Evolutionary conservation across 1,140 invertebrate species (phyloP).

Genomic region (Calycopis cecrops): DNA sequence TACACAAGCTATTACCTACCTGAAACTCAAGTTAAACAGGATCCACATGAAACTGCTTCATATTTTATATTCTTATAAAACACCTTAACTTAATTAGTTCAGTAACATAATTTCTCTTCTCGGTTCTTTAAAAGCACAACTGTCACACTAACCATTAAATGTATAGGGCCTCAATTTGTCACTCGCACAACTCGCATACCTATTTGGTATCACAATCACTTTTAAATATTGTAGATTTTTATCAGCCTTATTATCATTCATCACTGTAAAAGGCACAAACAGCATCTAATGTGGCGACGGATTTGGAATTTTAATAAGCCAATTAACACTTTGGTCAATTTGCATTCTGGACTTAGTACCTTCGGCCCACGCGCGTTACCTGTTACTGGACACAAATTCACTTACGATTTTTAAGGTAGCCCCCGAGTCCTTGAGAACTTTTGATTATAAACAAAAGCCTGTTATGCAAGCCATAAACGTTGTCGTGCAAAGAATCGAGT

Average conservation of each 20-base stretch:
- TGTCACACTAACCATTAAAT: too few relatives aligned
- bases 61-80: too few relatives aligned
- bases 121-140: too few relatives aligned
- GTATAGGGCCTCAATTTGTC: background rate
- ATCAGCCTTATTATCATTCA: constrained; percentile 7
- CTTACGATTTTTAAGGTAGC: constrained; percentile 22
- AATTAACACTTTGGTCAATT: constrained; percentile 21
- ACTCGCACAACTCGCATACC: background rate
- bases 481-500: constrained; percentile 56
- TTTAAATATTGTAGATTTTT: constrained; percentile 2
- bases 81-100: too few relatives aligned
- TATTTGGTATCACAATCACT: background rate
- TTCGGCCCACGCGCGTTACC: constrained; percentile 33
- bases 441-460: constrained; percentile 70
- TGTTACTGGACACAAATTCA: constrained; percentile 7
- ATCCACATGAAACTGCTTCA: too few relatives aligned
- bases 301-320: constrained; percentile 42
- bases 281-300: constrained; percentile 32
- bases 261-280: constrained; percentile 23
- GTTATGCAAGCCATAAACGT: constrained; percentile 65
- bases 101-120: too few relatives aligned
- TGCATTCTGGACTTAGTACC: constrained; percentile 25
- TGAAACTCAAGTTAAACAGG: too few relatives aligned
- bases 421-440: constrained; percentile 48
- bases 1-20: too few relatives aligned